Evolutionary conservation across 1,140 invertebrate species (phyloP), one percentile per base, ranked within the genome.

Genomic region (Amphibalanus amphitrite): DNA sequence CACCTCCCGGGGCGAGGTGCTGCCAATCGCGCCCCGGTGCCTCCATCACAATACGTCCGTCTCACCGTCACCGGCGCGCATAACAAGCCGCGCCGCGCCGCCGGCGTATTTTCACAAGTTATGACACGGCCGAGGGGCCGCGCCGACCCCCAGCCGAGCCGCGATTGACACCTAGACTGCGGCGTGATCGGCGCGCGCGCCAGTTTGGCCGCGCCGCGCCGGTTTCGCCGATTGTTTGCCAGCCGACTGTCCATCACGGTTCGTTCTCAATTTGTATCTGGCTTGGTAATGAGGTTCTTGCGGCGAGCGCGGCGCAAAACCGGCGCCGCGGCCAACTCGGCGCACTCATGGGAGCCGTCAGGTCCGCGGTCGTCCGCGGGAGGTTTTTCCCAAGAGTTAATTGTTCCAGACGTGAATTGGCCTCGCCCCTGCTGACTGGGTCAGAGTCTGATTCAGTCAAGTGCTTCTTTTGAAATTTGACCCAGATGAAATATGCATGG

Each of bases 1-100:
- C 47, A 28, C 69, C 25, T 13, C 69, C n/a, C 33, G 28, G 0
- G 1, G 33, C 13, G 47, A 15, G 33, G 0, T 25, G 29, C 28
- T 69, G 47, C 25, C 69, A 69, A 40, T 40, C 33, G 69, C 69
- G 47, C 47, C 25, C n/a, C 69, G n/a, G n/a, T 40, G 33, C n/a
- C 25, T 15, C 28, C 69, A 40, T 69, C 69, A 69, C n/a, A 69
- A 69, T 59, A 59, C 47, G 47, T 38, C 33, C 47, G 47, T 13
- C 47, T 20, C 6, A 20, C 47, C 23, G 47, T 59, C 47, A 59
- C 10, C 10, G 47, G 6, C 1, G 13, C 47, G 47, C 47, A 69
- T 26, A 69, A 69, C 69, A 69, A 28, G 1, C n/a, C 33, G n/a
- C 28, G n/a, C 6, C 28, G 8, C 26, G 69, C n/a, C n/a, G 4